Base-by-base conservation (phyloP, 2,888 invertebrate species). In the Euspilapteryx auroguttella region DNA sequence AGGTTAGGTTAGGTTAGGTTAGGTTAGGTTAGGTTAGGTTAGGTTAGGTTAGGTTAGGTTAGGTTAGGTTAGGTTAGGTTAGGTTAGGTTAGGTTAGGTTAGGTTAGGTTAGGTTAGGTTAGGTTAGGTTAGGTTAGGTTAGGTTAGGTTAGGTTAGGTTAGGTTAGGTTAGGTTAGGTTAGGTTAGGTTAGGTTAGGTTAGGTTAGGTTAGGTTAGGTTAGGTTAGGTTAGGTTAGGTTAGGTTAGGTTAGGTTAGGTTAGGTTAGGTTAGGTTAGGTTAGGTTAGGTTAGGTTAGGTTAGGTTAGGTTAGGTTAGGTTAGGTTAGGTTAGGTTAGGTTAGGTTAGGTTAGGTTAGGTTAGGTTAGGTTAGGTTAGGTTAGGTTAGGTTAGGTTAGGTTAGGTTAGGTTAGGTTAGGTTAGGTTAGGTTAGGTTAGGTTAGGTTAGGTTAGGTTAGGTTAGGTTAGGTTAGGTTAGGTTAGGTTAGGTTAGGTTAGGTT, bases 1-100 rank as follows among this genome's bases (percentile, higher is more conserved):
- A 34, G 35, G 35, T 35, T 34, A 37, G 36, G 36, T 36, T 36
- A 36, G 34, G 35, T 37, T 36, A 5, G n/a, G n/a, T n/a, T n/a
- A 12, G 29, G 20, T 15, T 12, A 10, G 26, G n/a, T n/a, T n/a
- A n/a, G n/a, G n/a, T n/a, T 17, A 35, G 33, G 35, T 36, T 37
- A 37, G 36, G 37, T 36, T 39, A 33, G 33, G 33, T 33, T 37
- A 34, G 34, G 34, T 34, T 36, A 30, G 32, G 32, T 33, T 33
- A 32, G 30, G 34, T 32, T 34, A 30, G 29, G 32, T 32, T 31
- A 29, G 32, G 31, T n/a, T n/a, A n/a, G n/a, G n/a, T n/a, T n/a
- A n/a, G n/a, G n/a, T n/a, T n/a, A n/a, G n/a, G n/a, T n/a, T n/a
- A n/a, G n/a, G n/a, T n/a, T n/a, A n/a, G n/a, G n/a, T n/a, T n/a